Evolutionary conservation across 2,797 vertebrate species (phyloP).

Genomic region (Cyclura pinguis): DNA sequence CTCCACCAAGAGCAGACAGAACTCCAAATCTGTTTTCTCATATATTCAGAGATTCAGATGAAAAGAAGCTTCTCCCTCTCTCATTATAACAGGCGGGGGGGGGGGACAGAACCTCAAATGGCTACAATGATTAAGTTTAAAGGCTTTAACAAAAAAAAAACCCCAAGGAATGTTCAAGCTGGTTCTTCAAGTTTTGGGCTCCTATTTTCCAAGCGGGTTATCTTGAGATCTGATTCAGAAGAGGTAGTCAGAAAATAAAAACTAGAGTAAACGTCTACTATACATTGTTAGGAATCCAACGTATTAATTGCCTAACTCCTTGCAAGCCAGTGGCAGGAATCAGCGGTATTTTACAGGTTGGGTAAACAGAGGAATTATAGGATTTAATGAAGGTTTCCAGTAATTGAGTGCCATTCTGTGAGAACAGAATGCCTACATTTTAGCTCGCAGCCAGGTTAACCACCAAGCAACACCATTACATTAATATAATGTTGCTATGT

Average conservation of each 20-base stretch:
- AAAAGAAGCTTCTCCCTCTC: not conserved
- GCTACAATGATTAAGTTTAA: not conserved
- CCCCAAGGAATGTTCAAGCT: not conserved
- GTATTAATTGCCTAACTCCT: not conserved
- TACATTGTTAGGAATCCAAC: not conserved
- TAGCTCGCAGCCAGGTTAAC: slow-evolving; percentile 33
- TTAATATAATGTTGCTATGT: fast-evolving
- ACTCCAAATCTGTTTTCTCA: not conserved
- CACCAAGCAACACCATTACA: not conserved
- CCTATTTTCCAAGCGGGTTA: not conserved
- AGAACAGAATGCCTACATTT: slow-evolving; percentile 6
- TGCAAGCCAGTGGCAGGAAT: not conserved
- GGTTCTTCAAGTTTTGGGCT: not conserved
- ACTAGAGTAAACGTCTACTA: not conserved
- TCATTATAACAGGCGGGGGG: not conserved
- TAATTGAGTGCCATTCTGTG: not conserved
- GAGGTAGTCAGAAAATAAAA: not conserved
- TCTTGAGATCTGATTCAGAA: not conserved
- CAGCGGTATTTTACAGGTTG: not conserved
- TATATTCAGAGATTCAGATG: not conserved
- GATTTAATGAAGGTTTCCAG: slow-evolving; percentile 17
- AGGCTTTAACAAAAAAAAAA: not conserved
- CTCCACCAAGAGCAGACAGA: slow-evolving; percentile 5
- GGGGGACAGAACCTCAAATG: not conserved
- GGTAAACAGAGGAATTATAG: slow-evolving; percentile 25